Evolutionary conservation across 2,797 vertebrate species (phyloP).

Genomic region (Rhinichthys osculus): DNA sequence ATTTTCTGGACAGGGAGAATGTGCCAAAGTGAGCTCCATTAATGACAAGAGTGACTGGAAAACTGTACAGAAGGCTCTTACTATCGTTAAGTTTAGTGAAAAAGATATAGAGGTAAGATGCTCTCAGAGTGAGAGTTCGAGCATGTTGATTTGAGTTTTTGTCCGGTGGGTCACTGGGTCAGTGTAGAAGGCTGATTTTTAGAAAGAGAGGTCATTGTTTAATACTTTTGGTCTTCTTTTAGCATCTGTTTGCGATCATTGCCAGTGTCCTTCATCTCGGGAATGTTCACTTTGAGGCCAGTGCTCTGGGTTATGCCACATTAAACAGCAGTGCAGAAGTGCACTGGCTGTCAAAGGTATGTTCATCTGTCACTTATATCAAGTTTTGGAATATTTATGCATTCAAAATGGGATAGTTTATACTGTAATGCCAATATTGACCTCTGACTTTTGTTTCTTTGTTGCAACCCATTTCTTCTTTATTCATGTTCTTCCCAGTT

Average conservation of each 20-base stretch:
- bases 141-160: not conserved
- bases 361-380: not conserved
- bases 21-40: constrained; percentile 92
- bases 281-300: constrained; percentile 86
- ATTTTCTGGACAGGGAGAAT: constrained; percentile 79
- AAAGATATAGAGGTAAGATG: constrained; percentile 84
- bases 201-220: not conserved
- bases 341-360: constrained; percentile 93
- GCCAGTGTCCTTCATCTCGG: constrained; percentile 93
- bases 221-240: constrained; percentile 29
- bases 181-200: not conserved
- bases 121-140: not conserved
- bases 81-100: constrained; percentile 87
- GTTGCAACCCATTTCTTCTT: not conserved
- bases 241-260: constrained; percentile 91
- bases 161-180: not conserved
- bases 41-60: constrained; percentile 92
- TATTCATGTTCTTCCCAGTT: constrained; percentile 75
- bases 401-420: not conserved
- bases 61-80: constrained; percentile 86
- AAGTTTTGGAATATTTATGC: not conserved
- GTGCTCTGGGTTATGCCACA: constrained; percentile 82
- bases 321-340: constrained; percentile 83
- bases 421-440: not conserved
- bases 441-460: constrained; percentile 4